Conservation (phyloP, 2,888 invertebrate genomes). For the Epirrhoe tristata region DNA sequence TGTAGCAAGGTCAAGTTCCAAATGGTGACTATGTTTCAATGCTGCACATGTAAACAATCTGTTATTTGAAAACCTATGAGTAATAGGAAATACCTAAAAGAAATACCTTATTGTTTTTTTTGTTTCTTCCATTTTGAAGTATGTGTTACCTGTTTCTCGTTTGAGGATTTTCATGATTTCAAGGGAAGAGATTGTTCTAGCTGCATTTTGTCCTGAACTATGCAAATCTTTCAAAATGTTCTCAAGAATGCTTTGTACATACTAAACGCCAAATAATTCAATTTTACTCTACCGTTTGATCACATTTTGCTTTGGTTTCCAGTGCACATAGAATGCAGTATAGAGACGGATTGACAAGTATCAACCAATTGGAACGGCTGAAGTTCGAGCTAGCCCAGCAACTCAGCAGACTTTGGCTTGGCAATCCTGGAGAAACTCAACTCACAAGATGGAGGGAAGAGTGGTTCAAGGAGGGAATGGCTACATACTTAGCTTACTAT, state of each 20-base stretch:
- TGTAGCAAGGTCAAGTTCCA: slow-evolving; percentile 40
- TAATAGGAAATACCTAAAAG: slow-evolving; percentile 24
- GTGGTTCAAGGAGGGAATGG: slow-evolving; percentile 80
- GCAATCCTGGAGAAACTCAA: slow-evolving; percentile 71
- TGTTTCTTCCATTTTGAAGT: slow-evolving; percentile 15
- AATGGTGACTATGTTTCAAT: slow-evolving; percentile 30
- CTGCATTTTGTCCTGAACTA: too few relatives aligned
- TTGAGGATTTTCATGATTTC: background rate
- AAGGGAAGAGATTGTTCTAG: background rate
- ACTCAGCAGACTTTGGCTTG: slow-evolving; percentile 73
- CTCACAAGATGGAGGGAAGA: slow-evolving; percentile 75
- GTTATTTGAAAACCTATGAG: slow-evolving; percentile 18
- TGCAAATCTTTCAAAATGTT: too few relatives aligned
- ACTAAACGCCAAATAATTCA: too few relatives aligned
- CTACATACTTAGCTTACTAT: slow-evolving; percentile 75
- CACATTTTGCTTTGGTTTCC: slow-evolving; percentile 40
- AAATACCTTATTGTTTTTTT: slow-evolving; percentile 14
- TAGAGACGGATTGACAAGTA: slow-evolving; percentile 64
- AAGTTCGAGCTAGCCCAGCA: slow-evolving; percentile 74
- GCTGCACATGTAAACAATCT: slow-evolving; percentile 31
- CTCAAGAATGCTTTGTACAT: too few relatives aligned
- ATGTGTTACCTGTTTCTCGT: background rate
- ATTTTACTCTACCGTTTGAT: too few relatives aligned
- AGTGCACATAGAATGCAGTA: slow-evolving; percentile 65
- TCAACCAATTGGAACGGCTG: slow-evolving; percentile 68